phyloP scores from a whole-genome alignment of 1,140 invertebrate species.

The Drosophila persimilis region DNA sequence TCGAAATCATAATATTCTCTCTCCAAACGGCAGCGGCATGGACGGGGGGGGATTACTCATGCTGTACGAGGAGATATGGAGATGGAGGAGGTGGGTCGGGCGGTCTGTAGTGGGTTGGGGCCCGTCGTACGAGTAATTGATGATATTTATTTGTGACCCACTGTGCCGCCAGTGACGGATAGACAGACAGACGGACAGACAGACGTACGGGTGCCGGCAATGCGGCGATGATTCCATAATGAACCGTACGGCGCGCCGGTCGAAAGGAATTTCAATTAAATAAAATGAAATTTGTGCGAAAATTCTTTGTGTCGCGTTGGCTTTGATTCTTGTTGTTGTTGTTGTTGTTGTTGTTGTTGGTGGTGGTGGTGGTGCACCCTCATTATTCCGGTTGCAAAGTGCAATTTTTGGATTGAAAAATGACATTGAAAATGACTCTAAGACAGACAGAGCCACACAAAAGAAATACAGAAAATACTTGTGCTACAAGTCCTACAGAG shows the following conservation, averaged over 20 bases:
- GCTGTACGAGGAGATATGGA: too few relatives aligned
- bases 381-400: constrained; percentile 40
- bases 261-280: constrained; percentile 69
- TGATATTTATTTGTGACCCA: constrained; percentile 3
- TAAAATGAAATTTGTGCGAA: constrained; percentile 62
- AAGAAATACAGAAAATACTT: too few relatives aligned
- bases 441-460: neutral
- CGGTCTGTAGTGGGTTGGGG: neutral
- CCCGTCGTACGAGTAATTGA: neutral
- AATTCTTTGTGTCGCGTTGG: constrained; percentile 45
- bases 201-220: constrained; percentile 1
- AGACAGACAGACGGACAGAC: too few relatives aligned
- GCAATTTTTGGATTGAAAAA: constrained; percentile 34
- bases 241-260: constrained; percentile 30
- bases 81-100: too few relatives aligned
- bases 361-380: neutral
- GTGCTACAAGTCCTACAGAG: too few relatives aligned
- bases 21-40: too few relatives aligned
- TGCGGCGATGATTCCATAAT: constrained; percentile 41
- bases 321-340: neutral
- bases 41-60: too few relatives aligned
- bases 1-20: too few relatives aligned
- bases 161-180: constrained; percentile 6
- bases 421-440: constrained; percentile 39
- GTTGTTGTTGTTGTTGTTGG: constrained; percentile 1